phyloP scores from a whole-genome alignment of 2,797 vertebrate genomes.

The Ibycter americanus region DNA sequence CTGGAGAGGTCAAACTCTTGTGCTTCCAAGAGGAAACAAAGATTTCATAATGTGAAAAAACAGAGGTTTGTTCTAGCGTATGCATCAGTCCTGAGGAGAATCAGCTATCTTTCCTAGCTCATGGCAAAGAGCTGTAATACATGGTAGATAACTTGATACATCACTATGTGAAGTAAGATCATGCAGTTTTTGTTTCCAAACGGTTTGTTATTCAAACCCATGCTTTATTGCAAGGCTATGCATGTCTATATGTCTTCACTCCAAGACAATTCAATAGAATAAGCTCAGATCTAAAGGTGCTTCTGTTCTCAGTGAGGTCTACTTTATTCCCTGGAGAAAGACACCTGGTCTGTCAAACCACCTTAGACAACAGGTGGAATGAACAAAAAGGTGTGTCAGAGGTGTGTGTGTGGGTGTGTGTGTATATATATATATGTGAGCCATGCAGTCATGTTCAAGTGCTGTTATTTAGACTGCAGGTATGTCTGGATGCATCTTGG shows the following conservation, averaged over 20 bases:
- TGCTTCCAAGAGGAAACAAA: slow-evolving; percentile 22
- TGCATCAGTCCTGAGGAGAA: background rate
- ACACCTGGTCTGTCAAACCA: background rate
- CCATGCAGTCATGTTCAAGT: background rate
- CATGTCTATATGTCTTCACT: background rate
- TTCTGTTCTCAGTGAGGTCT: background rate
- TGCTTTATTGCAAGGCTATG: background rate
- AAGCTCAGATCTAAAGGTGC: background rate
- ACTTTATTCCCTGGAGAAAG: background rate
- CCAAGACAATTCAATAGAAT: background rate
- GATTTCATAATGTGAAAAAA: background rate
- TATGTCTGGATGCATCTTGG: too few species aligned
- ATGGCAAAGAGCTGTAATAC: background rate
- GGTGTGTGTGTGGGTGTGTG: too few species aligned
- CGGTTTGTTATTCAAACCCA: background rate
- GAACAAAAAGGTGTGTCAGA: background rate
- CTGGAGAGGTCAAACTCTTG: background rate
- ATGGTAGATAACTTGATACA: background rate
- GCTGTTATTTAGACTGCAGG: background rate
- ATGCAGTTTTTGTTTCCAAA: background rate
- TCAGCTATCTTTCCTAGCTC: background rate
- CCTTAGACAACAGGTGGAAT: background rate
- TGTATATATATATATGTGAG: too few species aligned
- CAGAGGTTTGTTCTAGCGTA: background rate
- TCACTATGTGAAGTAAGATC: background rate